These are phyloP conservation scores for Ornithorhynchus anatinus DNA, from an alignment of 2,113 vertebrate species.

Conservation along the genomic window DNA sequence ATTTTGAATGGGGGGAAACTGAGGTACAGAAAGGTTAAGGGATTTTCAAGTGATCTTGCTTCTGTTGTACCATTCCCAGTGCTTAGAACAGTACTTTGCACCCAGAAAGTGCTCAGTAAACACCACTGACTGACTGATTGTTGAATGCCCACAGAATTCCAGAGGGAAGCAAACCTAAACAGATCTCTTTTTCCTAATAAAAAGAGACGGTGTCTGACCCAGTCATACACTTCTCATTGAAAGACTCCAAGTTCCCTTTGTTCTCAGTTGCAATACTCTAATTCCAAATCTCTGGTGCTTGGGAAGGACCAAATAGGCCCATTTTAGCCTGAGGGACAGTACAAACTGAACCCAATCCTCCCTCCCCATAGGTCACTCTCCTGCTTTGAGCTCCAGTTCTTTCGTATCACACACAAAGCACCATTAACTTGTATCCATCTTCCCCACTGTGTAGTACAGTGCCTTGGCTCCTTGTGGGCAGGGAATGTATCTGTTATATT, in stretches of 20 bases:
- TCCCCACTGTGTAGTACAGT: no score
- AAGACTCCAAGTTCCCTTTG: slow-evolving; percentile 4
- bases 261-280: neutral
- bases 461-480: no score
- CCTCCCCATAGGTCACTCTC: slow-evolving; percentile 40
- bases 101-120: no score
- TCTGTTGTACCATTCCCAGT: no score
- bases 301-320: slow-evolving; percentile 31
- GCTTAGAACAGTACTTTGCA: no score
- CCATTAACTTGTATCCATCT: no score
- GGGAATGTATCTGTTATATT: no score
- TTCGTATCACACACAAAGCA: no score
- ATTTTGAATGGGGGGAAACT: no score
- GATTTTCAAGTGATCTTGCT: no score
- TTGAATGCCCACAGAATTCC: neutral
- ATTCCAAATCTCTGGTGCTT: slow-evolving; percentile 7
- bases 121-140: neutral
- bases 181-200: neutral
- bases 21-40: no score
- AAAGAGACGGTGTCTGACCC: neutral
- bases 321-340: slow-evolving; percentile 30
- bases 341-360: slow-evolving; percentile 35
- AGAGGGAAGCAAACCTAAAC: neutral
- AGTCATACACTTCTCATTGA: neutral
- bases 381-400: slow-evolving; percentile 28